Conservation (phyloP, 2,113 vertebrate genomes). For the Platysteira castanea region DNA sequence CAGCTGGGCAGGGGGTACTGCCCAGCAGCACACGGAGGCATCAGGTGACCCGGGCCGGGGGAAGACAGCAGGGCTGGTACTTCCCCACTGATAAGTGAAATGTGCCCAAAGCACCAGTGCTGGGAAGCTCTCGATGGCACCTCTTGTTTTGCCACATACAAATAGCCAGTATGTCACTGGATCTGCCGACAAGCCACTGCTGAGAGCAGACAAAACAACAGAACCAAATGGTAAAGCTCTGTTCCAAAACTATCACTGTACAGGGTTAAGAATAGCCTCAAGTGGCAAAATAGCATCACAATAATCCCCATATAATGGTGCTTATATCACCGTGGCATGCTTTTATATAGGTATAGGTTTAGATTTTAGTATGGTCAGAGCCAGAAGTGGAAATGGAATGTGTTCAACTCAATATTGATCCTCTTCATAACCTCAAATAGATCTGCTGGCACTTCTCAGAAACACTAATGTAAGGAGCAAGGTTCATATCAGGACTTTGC, state of each 20-base stretch:
- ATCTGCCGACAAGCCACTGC: fast-evolving
- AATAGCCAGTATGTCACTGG: background rate
- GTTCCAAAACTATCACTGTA: background rate
- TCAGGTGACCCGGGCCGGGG: fast-evolving
- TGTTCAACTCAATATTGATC: background rate
- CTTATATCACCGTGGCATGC: background rate
- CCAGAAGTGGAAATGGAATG: background rate
- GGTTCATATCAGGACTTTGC: background rate
- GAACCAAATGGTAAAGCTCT: background rate
- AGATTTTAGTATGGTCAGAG: background rate
- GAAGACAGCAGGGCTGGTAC: background rate
- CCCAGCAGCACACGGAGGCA: no score
- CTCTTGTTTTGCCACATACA: fast-evolving
- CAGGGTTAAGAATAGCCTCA: background rate
- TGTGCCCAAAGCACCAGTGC: fast-evolving
- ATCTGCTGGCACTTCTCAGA: background rate
- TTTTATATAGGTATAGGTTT: background rate
- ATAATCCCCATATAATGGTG: background rate
- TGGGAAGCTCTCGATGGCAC: fast-evolving
- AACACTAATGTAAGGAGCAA: background rate
- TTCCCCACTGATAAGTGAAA: background rate
- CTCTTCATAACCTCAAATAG: background rate
- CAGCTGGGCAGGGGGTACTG: fast-evolving
- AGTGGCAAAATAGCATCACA: background rate
- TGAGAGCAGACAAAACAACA: background rate